Evolutionary conservation across 2,113 vertebrate species (phyloP).

Genomic region (Daubentonia madagascariensis): DNA sequence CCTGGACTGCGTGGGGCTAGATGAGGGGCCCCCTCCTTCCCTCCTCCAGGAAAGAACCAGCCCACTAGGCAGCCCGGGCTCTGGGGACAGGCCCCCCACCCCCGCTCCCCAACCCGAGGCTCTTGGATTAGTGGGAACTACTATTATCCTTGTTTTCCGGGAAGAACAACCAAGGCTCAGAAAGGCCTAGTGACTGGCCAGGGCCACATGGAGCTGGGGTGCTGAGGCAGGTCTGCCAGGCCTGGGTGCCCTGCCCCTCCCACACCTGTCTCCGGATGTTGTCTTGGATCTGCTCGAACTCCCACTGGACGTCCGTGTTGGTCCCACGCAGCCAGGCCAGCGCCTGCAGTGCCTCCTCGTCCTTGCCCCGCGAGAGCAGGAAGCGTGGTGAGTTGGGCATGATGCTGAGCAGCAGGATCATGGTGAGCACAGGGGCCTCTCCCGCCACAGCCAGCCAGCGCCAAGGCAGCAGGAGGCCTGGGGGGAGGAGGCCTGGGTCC

Average conservation of each 20-base stretch:
- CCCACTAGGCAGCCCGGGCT: background rate
- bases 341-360: slow-evolving; percentile 81
- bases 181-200: background rate
- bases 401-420: slow-evolving; percentile 89
- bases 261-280: slow-evolving; percentile 83
- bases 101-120: background rate
- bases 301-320: slow-evolving; percentile 80
- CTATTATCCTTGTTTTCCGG: fast-evolving
- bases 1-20: background rate
- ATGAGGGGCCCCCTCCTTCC: too few species aligned
- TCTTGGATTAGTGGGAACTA: background rate
- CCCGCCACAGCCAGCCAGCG: slow-evolving; percentile 93
- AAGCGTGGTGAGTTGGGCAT: slow-evolving; percentile 96
- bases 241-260: background rate
- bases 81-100: background rate
- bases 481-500: background rate
- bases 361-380: slow-evolving; percentile 88
- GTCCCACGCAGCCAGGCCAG: slow-evolving; percentile 91
- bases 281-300: slow-evolving; percentile 86
- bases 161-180: fast-evolving
- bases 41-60: background rate
- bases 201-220: background rate
- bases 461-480: slow-evolving; percentile 92
- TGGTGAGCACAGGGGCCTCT: slow-evolving; percentile 86
- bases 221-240: background rate